Base-by-base conservation (phyloP, 2,113 vertebrate genomes). In the Scytalopus superciliaris region DNA sequence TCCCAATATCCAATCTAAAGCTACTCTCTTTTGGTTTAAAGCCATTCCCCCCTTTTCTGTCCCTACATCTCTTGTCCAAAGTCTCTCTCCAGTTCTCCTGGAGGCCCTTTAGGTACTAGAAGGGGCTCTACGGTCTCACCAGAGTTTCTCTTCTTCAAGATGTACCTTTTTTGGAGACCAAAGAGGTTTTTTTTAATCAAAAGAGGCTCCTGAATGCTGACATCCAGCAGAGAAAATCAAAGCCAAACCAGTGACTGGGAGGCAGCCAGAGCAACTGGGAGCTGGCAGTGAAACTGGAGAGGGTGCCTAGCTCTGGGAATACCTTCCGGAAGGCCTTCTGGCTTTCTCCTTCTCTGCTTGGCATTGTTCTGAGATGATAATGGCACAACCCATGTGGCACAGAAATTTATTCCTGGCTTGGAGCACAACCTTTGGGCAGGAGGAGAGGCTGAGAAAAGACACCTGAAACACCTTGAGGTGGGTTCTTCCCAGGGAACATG, bases 261-360 rank as follows among this genome's bases (percentile, higher is more conserved):
- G 37, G 66, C 47, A 88, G 89, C 89, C 92, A 83, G 62, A 82
- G 79, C 31, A 88, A 75, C 87, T 72, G 52, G 85, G 78, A 88
- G 66, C 5, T 88, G 92, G 66, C 83, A 28, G 72, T 27, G 63
- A 28, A 75, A 57, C 62, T 49, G 66, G 31, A 22, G 70, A 88
- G 79, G n/a, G 28, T 37, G 79, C 9, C 14, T 49, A 17, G 35
- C 62, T 50, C 89, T 86, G 89, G 87, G 79, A 90, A 75, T 83
- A 50, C 23, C 67, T 87, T 64, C 56, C 89, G 94, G 84, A 76
- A 91, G 37, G 50, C 8, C 33, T 77, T 68, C n/a, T 74, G 83
- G 55, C 75, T 82, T 74, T 12, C 56, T 64, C 21, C 40, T 86
- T 62, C 80, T 77, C 45, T 62, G 40, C 33, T 44, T 69, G 62